These are phyloP conservation scores for Thalassophryne amazonica DNA, from an alignment of 2,797 vertebrate genomes.

Conservation along the genomic window DNA sequence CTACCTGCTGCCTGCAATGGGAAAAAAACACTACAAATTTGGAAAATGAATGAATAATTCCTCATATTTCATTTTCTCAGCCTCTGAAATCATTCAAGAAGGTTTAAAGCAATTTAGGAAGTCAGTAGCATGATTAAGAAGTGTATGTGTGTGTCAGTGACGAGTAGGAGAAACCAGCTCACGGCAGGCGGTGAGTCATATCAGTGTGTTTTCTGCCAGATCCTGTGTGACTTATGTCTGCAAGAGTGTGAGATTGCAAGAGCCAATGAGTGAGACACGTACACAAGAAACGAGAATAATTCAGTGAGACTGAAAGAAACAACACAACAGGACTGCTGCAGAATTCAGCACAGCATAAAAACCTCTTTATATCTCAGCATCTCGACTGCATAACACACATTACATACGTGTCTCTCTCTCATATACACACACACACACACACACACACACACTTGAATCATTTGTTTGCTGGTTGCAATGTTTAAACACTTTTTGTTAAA, in stretches of 20 bases:
- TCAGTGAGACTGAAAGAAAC: too few relatives aligned
- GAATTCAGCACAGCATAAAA: constrained; percentile 44
- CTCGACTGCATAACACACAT: constrained; percentile 34
- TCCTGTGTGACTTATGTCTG: constrained; percentile 21
- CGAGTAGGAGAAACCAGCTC: constrained; percentile 23
- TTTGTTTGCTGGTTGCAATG: too few relatives aligned
- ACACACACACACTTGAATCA: not conserved
- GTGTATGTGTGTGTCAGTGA: too few relatives aligned
- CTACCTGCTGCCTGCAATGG: too few relatives aligned
- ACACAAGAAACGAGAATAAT: constrained; percentile 24
- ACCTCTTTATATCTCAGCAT: constrained; percentile 43
- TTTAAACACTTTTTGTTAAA: too few relatives aligned
- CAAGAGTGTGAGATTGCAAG: not conserved
- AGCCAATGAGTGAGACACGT: constrained; percentile 4
- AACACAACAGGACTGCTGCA: constrained; percentile 11
- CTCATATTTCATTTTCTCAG: too few relatives aligned
- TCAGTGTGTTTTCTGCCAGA: constrained; percentile 28
- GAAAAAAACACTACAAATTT: too few relatives aligned
- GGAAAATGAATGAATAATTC: too few relatives aligned
- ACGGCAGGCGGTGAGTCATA: constrained; percentile 54
- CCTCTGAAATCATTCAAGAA: too few relatives aligned
- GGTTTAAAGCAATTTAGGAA: too few relatives aligned
- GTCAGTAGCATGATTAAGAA: too few relatives aligned
- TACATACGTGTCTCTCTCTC: constrained; percentile 22
- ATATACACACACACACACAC: not conserved